A percentile compares a stretch with the other conserved stretches of the same genome.
Conservation (phyloP, 1,140 invertebrate species). For the Drosophila mayri region DNA sequence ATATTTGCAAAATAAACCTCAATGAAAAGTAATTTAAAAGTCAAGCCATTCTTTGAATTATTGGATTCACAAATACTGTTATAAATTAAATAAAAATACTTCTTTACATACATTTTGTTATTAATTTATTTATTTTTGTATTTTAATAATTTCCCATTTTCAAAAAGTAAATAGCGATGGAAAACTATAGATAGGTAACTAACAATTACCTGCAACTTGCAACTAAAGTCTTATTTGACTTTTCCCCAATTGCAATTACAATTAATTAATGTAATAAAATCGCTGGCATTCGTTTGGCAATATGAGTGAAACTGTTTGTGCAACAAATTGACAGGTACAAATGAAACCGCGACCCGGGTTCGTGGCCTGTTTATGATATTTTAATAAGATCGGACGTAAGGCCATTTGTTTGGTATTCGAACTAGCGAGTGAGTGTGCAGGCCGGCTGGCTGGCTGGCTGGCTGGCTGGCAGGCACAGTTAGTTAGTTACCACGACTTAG, state of each 20-base stretch:
- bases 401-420: slow-evolving; percentile 71
- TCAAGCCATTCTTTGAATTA: no score
- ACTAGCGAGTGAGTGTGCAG: slow-evolving; percentile 43
- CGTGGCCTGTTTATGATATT: slow-evolving; percentile 80
- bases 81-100: no score
- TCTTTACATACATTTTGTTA: neutral
- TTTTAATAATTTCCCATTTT: neutral
- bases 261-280: slow-evolving; percentile 44
- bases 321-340: slow-evolving; percentile 79
- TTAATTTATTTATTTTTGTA: neutral
- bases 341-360: slow-evolving; percentile 54
- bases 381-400: slow-evolving; percentile 80
- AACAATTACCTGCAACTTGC: neutral
- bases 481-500: slow-evolving; percentile 76
- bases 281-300: slow-evolving; percentile 25
- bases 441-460: neutral
- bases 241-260: slow-evolving; percentile 14
- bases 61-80: no score
- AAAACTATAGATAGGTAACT: neutral
- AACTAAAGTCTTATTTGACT: slow-evolving; percentile 10
- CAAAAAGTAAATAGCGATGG: neutral
- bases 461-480: slow-evolving; percentile 41
- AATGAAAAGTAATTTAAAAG: no score
- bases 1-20: no score
- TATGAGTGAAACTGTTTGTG: slow-evolving; percentile 56